Conservation (phyloP, 2,797 vertebrate genomes). For the Zalophus californianus region DNA sequence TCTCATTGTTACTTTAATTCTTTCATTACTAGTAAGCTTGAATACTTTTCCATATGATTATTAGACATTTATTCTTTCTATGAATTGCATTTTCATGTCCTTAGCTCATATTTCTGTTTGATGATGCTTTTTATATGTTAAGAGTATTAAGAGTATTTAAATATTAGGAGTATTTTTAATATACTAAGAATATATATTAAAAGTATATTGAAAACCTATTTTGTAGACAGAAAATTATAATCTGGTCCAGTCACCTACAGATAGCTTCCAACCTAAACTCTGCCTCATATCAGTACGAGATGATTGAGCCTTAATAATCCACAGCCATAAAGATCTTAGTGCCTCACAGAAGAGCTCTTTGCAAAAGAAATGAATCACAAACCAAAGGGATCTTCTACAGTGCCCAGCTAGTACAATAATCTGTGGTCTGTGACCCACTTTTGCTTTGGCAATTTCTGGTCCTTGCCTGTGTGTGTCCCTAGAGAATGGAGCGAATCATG, state of each 20-base stretch:
- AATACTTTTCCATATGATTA: neutral
- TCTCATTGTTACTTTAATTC: neutral
- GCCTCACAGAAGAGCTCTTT: neutral
- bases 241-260: neutral
- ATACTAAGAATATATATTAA: neutral
- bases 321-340: neutral
- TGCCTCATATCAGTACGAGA: neutral
- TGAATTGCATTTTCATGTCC: neutral
- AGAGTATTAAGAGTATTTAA: neutral
- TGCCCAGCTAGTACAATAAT: neutral
- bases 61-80: neutral
- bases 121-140: neutral
- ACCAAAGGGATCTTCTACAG: neutral
- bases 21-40: neutral
- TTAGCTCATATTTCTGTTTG: slow-evolving; percentile 4
- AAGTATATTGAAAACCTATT: neutral
- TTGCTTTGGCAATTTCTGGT: slow-evolving; percentile 34
- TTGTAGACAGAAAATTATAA: neutral
- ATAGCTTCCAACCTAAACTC: neutral
- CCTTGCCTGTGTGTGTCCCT: neutral
- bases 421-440: slow-evolving; percentile 13
- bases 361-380: slow-evolving; percentile 38
- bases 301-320: neutral
- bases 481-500: neutral
- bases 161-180: neutral